phyloP scores from a whole-genome alignment of 2,797 vertebrate genomes.

The Esox lucius region DNA sequence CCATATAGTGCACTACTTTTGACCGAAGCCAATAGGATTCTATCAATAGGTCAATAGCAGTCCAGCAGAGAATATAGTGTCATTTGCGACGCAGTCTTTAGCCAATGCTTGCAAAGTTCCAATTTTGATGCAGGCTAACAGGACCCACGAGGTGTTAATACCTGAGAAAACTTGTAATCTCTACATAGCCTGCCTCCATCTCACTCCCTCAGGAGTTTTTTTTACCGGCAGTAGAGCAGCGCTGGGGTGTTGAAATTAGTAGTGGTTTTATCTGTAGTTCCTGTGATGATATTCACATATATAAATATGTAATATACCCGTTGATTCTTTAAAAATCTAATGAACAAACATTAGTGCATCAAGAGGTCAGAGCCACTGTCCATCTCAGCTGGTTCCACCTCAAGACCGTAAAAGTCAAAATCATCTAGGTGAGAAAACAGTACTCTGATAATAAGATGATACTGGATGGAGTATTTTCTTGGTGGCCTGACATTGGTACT shows the following conservation, averaged over 20 bases:
- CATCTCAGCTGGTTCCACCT: background rate
- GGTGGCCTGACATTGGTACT: background rate
- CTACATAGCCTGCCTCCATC: slow-evolving; percentile 11
- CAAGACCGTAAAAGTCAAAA: background rate
- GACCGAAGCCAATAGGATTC: background rate
- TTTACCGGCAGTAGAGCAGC: background rate
- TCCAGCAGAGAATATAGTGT: background rate
- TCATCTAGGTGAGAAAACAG: slow-evolving; percentile 2
- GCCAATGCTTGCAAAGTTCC: slow-evolving; percentile 11
- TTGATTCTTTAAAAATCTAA: background rate
- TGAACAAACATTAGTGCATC: background rate
- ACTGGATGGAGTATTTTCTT: background rate
- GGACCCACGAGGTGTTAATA: slow-evolving; percentile 8
- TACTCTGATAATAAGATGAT: background rate
- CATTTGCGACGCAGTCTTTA: background rate
- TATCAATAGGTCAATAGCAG: background rate
- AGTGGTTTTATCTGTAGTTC: background rate
- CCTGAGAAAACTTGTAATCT: slow-evolving; percentile 16
- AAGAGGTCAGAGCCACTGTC: background rate
- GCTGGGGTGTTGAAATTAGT: background rate
- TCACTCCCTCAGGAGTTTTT: slow-evolving; percentile 15
- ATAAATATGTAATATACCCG: background rate
- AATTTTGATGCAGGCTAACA: slow-evolving; percentile 17
- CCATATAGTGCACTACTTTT: background rate
- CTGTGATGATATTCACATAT: background rate